These are phyloP conservation scores for Tadarida brasiliensis DNA, from an alignment of 2,797 vertebrate species.

Conservation along the genomic window DNA sequence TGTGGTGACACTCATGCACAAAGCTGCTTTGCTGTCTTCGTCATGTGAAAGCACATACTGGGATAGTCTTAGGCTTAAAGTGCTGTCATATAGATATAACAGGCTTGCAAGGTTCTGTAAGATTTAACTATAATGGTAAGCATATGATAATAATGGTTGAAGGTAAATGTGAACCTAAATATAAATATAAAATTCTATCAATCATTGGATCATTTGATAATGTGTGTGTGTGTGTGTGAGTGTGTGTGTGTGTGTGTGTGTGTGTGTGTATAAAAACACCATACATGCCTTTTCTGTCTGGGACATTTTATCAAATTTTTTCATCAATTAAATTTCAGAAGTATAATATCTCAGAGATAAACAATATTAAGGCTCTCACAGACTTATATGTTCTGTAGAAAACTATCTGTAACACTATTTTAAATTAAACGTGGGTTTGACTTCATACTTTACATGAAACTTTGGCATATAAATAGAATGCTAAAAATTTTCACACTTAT, in stretches of 20 bases:
- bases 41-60: not conserved
- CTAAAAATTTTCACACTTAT: not conserved
- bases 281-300: not conserved
- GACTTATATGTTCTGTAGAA: constrained; percentile 7
- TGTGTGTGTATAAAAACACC: not conserved
- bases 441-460: not conserved
- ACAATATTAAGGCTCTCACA: not conserved
- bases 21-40: not conserved
- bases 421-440: not conserved
- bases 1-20: no score
- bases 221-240: not conserved
- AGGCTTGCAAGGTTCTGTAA: not conserved
- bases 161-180: not conserved
- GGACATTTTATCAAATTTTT: not conserved
- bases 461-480: not conserved
- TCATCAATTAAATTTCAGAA: not conserved
- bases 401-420: not conserved
- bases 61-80: not conserved
- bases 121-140: not conserved
- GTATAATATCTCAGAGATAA: not conserved
- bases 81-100: not conserved
- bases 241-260: not conserved
- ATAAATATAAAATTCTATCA: not conserved
- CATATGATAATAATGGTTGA: not conserved
- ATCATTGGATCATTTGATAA: not conserved